Evolutionary conservation across 2,113 vertebrate genomes (phyloP), one percentile per base, ranked within the genome.

Genomic region (Beaufortia kweichowensis): DNA sequence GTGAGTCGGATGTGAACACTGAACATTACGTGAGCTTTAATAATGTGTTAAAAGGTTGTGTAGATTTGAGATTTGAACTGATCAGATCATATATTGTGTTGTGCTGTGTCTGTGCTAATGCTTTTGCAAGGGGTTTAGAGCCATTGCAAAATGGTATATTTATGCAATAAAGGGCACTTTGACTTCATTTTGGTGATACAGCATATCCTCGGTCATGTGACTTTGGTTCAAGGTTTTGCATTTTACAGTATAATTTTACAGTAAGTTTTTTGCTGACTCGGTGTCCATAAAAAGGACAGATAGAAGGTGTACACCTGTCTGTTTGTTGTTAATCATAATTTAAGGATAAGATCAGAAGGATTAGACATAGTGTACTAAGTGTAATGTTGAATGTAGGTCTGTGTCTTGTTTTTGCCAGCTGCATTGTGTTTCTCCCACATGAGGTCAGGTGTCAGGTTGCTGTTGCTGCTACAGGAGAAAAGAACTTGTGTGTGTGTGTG

Each of bases 391-490:
- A 19, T 46, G 43, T 46, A 5, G 43, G 19, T 66, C 26, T 29
- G 26, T 50, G 43, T 2, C 4, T 31, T 29, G 65, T 67, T 4
- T n/a, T 19, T 55, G 28, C 11, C 66, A 35, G 24, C 46, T 50
- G 23, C 26, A 31, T 55, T 23, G 28, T n/a, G 8, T 55, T 1
- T 31, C 17, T 26, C 10, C 35, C 59, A 48, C 31, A 59, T 60
- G 17, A 39, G 71, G 64, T 71, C 15, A 53, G 24, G 55, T 64
- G 56, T 23, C 39, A 56, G 56, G 17, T 64, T 41, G 63, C 24
- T 4, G 57, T 26, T 21, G 63, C 15, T 11, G 33, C 14, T n/a
- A 26, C 50, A 6, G 35, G n/a, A 15, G 4, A 9, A 50, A 56
- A 57, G 24, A 66, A 53, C 35, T 39, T 39, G 35, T 39, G 11